phyloP scores from a whole-genome alignment of 2,888 invertebrate genomes.

The Thymelicus lineola region DNA sequence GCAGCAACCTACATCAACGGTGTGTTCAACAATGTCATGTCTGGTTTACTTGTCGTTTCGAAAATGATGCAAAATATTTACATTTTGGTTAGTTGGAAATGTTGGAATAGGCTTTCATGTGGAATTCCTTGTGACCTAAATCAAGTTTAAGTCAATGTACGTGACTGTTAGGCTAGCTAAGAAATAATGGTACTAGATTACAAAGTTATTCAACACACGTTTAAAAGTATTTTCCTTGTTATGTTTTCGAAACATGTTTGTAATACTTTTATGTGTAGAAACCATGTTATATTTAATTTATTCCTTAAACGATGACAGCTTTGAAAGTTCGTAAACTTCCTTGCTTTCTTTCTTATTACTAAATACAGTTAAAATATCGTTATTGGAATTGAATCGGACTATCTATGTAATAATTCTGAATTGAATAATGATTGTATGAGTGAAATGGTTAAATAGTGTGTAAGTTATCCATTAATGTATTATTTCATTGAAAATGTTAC shows the following conservation, averaged over 20 bases:
- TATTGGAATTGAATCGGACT: no score
- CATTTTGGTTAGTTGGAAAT: slow-evolving; percentile 41
- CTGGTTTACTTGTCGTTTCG: slow-evolving; percentile 66
- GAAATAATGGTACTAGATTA: not conserved
- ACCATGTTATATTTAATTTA: no score
- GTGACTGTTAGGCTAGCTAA: not conserved
- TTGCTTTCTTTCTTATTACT: not conserved
- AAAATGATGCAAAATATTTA: slow-evolving; percentile 68
- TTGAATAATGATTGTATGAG: no score
- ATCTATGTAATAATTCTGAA: no score
- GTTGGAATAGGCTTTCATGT: slow-evolving; percentile 19
- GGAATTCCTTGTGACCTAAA: slow-evolving; percentile 4
- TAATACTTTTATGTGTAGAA: no score
- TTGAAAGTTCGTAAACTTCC: not conserved
- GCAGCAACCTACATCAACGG: slow-evolving; percentile 81
- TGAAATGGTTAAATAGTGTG: no score
- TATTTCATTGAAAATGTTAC: not conserved
- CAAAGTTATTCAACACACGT: not conserved
- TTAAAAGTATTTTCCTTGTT: not conserved
- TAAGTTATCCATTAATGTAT: no score
- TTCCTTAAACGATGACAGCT: not conserved
- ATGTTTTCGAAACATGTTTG: not conserved
- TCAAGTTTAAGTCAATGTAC: not conserved
- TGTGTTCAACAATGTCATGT: slow-evolving; percentile 76
- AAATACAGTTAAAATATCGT: not conserved